phyloP scores from a whole-genome alignment of 2,888 invertebrate genomes.

The Xestia ashworthii region DNA sequence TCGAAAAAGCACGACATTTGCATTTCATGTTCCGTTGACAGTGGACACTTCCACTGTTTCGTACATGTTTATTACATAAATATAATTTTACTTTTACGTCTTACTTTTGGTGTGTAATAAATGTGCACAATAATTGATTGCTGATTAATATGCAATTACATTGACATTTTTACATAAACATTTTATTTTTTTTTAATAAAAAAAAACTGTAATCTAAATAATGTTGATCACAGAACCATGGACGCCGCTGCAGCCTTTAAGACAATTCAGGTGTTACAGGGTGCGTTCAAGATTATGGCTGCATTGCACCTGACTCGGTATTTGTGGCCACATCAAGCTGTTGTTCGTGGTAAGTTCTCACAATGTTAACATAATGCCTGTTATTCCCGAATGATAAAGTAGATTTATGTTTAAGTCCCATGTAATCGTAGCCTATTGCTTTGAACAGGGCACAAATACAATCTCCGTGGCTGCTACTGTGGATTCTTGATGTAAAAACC shows the following conservation, averaged over 20 bases:
- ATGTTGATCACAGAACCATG: conserved; percentile 33
- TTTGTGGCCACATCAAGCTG: conserved; percentile 54
- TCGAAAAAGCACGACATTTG: no score
- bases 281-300: conserved; percentile 45
- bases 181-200: no score
- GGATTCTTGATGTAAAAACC: background rate
- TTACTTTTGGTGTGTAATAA: no score
- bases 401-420: background rate
- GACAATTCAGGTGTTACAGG: conserved; percentile 39
- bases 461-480: background rate
- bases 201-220: no score
- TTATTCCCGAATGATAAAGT: background rate
- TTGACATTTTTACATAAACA: no score
- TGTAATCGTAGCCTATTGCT: background rate
- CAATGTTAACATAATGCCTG: background rate
- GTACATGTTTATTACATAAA: no score
- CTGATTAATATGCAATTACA: no score
- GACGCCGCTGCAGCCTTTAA: conserved; percentile 44
- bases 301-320: conserved; percentile 47
- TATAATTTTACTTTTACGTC: no score
- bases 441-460: background rate
- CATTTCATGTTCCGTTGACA: no score
- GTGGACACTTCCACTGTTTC: no score
- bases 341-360: conserved; percentile 37
- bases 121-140: no score